Conservation (phyloP, 2,888 invertebrate genomes). For the Nineta flava region DNA sequence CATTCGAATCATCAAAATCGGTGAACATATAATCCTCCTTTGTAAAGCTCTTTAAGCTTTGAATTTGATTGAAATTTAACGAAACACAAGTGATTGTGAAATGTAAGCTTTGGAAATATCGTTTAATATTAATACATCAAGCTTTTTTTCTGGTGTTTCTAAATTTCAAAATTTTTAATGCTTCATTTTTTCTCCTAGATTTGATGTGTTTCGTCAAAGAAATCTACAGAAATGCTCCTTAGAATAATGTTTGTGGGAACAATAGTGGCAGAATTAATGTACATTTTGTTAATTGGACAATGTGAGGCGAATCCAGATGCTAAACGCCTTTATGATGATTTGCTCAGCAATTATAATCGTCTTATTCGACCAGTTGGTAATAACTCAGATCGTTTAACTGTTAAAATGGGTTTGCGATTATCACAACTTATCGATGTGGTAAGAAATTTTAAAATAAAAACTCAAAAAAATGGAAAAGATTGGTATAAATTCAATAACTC, state of each 20-base stretch:
- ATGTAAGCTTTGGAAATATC: no score
- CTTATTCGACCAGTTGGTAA: conserved; percentile 89
- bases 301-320: conserved; percentile 70
- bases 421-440: conserved; percentile 89
- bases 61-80: no score
- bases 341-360: conserved; percentile 88
- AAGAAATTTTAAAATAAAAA: conserved; percentile 32
- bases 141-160: neutral
- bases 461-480: conserved; percentile 11
- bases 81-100: no score
- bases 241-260: neutral
- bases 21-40: no score
- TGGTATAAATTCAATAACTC: no score
- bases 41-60: no score
- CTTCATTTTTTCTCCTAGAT: neutral
- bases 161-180: neutral
- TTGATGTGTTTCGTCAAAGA: neutral
- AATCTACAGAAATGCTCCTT: neutral
- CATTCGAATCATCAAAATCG: no score
- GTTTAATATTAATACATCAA: no score
- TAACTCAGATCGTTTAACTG: conserved; percentile 85
- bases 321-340: conserved; percentile 88
- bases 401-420: conserved; percentile 83
- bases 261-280: neutral
- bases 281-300: neutral